Evolutionary conservation across 2,797 vertebrate genomes (phyloP), one percentile per base, ranked within the genome.

Genomic region (Phrynocephalus guinanensis): DNA sequence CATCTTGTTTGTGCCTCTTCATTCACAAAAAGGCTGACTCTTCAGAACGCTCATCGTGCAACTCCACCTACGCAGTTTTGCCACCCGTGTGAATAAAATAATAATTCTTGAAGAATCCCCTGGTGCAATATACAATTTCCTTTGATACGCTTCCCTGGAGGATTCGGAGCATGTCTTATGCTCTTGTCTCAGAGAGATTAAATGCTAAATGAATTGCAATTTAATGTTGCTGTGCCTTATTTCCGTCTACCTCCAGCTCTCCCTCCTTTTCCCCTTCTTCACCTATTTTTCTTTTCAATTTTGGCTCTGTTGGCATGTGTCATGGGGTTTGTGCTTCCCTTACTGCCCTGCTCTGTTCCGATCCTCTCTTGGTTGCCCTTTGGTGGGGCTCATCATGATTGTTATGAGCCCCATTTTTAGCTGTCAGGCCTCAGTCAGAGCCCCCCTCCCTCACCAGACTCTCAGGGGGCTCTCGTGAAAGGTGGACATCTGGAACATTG

Each of bases 401-500:
- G 5, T 8, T 76, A 73, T 83, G 78, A 30, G 24, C 70, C 7
- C 26, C 75, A 66, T 91, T 33, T 63, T 26, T 90, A 92, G 78
- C 18, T 66, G 30, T 90, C 30, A 84, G 1, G 0, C 22, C 83
- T 56, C 0, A 1, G 76, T 81, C 78, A 11, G 44, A 72, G 44
- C 20, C 79, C 30, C 67, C 71, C 20, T 73, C 30, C 67, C 71
- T 75, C 26, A 83, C 83, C 63, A 7, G 26, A 10, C 28, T 60
- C 30, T 85, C 85, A 78, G 18, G 85, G 20, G 52, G 22, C 33
- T 44, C 77, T 77, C 83, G 84, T 56, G 60, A 78, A 91, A 38
- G n/a, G 76, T 91, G 85, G 87, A 70, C 91, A 33, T 24, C 10
- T 76, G 33, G 38, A 77, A 79, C 13, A 30, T 70, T 85, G 13